These are phyloP conservation scores for Mantis religiosa DNA, from an alignment of 2,888 invertebrate genomes.

Conservation along the genomic window DNA sequence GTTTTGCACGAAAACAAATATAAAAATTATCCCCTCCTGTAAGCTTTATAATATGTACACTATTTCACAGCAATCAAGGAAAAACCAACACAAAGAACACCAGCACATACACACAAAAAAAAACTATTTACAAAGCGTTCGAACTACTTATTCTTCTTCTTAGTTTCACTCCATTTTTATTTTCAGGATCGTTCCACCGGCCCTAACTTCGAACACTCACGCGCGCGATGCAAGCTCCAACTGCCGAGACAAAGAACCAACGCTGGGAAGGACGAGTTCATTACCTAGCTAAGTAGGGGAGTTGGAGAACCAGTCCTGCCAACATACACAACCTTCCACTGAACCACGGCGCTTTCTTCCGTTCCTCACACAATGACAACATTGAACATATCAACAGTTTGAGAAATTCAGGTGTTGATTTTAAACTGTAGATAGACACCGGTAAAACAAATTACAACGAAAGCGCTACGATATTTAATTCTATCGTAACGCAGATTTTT, in stretches of 20 bases:
- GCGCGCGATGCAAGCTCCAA: conserved; percentile 17
- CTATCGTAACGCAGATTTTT: no score
- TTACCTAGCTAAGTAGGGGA: conserved; percentile 14
- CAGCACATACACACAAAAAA: conserved; percentile 21
- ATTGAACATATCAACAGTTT: no score
- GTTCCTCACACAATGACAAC: not conserved
- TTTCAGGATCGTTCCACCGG: conserved; percentile 16
- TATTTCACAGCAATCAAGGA: conserved; percentile 5
- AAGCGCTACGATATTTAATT: no score
- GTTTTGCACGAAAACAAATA: conserved; percentile 1
- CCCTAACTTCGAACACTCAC: conserved; percentile 16
- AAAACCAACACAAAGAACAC: conserved; percentile 20
- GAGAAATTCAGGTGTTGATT: no score
- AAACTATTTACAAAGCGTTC: conserved; percentile 28
- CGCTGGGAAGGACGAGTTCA: conserved; percentile 26
- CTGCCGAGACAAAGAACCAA: conserved; percentile 29
- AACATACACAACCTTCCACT: conserved; percentile 1
- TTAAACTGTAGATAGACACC: no score
- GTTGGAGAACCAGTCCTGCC: not conserved
- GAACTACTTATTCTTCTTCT: conserved; percentile 14
- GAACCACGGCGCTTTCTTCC: not conserved
- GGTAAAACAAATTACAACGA: no score
- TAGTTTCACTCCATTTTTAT: conserved; percentile 25
- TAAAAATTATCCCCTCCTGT: not conserved
- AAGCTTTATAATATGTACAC: conserved; percentile 7